Conservation (phyloP, 2,888 invertebrate species). For the Eledona agricola region DNA sequence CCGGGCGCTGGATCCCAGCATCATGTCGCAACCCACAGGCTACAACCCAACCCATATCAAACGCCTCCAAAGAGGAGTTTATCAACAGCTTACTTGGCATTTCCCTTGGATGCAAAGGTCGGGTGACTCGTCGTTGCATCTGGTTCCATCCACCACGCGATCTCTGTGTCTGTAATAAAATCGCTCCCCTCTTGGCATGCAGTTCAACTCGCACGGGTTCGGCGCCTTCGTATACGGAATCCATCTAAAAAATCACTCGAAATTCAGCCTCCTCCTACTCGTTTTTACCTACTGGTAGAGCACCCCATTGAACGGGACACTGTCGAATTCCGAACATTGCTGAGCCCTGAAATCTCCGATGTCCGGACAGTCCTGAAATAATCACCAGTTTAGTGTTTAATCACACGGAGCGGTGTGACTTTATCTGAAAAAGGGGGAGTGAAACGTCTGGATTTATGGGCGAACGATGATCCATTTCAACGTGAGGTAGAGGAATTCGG, state of each 20-base stretch:
- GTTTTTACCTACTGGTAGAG: constrained; percentile 76
- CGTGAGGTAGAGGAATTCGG: too few species aligned
- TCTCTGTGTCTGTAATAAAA: constrained; percentile 89
- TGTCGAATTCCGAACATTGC: constrained; percentile 89
- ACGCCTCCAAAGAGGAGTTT: constrained; percentile 2
- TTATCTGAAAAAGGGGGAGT: constrained; percentile 21
- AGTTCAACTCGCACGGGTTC: constrained; percentile 94
- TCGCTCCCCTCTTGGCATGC: constrained; percentile 90
- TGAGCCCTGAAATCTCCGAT: constrained; percentile 84
- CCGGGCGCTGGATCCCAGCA: constrained; percentile 85
- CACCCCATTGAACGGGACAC: constrained; percentile 80
- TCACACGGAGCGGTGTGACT: constrained; percentile 19
- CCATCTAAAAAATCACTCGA: constrained; percentile 71
- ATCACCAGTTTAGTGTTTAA: constrained; percentile 7
- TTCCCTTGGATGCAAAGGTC: constrained; percentile 95
- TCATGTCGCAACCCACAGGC: constrained; percentile 94
- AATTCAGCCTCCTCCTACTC: constrained; percentile 1
- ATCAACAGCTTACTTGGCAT: constrained; percentile 81
- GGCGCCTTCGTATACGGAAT: constrained; percentile 87
- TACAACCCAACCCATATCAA: constrained; percentile 55
- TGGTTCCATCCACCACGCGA: constrained; percentile 85
- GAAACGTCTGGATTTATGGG: constrained; percentile 10
- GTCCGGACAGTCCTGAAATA: constrained; percentile 78
- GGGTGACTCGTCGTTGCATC: constrained; percentile 81
- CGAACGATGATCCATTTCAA: constrained; percentile 27